Base-by-base conservation (phyloP, 1,140 invertebrate genomes). In the Leptinotarsa defecta region DNA sequence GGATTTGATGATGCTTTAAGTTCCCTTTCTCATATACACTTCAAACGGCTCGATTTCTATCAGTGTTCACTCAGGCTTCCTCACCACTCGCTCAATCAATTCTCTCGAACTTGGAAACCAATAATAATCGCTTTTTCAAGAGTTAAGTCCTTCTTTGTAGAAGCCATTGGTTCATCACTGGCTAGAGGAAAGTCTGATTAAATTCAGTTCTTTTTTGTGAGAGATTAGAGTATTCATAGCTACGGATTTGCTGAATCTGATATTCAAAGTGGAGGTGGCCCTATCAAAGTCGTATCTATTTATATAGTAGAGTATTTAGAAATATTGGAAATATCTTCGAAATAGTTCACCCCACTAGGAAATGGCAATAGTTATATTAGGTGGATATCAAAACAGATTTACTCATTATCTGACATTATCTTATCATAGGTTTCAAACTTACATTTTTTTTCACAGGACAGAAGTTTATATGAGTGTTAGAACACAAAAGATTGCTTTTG, bases 41-140 rank as follows among this genome's bases (percentile, higher is more conserved):
- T 78, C 75, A 76, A 78, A 78, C 74, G 75, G 64, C 34, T 71
- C 74, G 73, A 71, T 75, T 75, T 69, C 75, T 73, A 76, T 78
- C 74, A 75, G 63, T 72, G 74, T 48, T 74, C 74, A 76, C 62
- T 72, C 57, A 67, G 64, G 74, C 48, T 74, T 48, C 70, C 61
- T 61, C 73, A 75, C 71, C 74, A 74, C 65, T 76, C 75, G 75
- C 77, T 78, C 77, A 78, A 78, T 78, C 77, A 76, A 69, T 48
- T 68, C 70, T 71, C 73, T 69, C 71, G 74, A 68, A 63, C 75
- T 76, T 65, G 64, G 62, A 49, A 73, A 73, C 43, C 71, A 65
- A 73, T 75, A 71, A 75, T 75, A 75, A 75, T 75, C 74, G 74
- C 49, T 27, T 63, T 75, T 75, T 49, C 74, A 65, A 71, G 67